phyloP scores from a whole-genome alignment of 2,888 invertebrate species.

The Serripes groenlandicus region DNA sequence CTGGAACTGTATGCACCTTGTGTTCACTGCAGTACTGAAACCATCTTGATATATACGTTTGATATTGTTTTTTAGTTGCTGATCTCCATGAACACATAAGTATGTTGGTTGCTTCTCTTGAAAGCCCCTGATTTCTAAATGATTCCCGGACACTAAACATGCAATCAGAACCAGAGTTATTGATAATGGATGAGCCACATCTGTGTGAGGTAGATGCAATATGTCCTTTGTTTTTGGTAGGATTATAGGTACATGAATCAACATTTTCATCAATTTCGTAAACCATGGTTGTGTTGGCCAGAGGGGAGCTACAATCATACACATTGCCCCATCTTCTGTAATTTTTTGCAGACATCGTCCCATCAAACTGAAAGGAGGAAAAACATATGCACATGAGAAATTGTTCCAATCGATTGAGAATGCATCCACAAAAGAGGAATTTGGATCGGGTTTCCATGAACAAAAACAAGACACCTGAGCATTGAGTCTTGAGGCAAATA shows the following conservation, averaged over 20 bases:
- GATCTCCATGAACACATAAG: conserved; percentile 16
- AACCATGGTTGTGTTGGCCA: conserved; percentile 32
- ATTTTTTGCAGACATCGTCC: conserved; percentile 33
- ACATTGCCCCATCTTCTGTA: conserved; percentile 5
- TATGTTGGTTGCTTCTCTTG: conserved; percentile 24
- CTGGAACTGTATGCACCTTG: too few relatives aligned
- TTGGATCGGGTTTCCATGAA: conserved; percentile 46
- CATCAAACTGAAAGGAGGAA: conserved; percentile 41
- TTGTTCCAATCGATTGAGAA: conserved; percentile 43
- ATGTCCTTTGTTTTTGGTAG: conserved; percentile 18
- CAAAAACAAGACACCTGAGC: conserved; percentile 16
- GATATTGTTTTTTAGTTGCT: conserved; percentile 28
- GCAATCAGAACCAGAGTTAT: conserved; percentile 15
- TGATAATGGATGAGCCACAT: conserved; percentile 24
- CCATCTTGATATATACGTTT: conserved; percentile 25
- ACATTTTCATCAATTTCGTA: conserved; percentile 12
- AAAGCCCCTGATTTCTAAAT: conserved; percentile 23
- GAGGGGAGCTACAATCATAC: conserved; percentile 18
- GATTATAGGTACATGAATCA: too few relatives aligned
- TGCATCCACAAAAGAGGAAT: conserved; percentile 39
- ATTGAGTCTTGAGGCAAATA: conserved; percentile 50
- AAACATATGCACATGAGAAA: conserved; percentile 12
- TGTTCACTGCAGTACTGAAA: conserved; percentile 29
- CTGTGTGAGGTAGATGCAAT: conserved; percentile 8
- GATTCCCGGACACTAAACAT: conserved; percentile 27